These are phyloP conservation scores for Phenacoccus solenopsis DNA, from an alignment of 1,140 invertebrate genomes.

Conservation along the genomic window DNA sequence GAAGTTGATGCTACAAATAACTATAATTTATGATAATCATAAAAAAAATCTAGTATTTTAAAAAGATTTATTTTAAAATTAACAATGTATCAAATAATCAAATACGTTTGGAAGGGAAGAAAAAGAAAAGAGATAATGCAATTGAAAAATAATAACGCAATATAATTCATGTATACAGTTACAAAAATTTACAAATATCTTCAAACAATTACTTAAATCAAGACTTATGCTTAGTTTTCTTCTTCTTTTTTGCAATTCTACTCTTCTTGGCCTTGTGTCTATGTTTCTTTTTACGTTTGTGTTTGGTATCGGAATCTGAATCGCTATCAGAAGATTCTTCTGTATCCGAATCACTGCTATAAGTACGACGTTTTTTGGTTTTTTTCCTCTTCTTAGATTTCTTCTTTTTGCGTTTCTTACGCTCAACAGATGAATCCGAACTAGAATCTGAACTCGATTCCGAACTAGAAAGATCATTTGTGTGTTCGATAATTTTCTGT, in stretches of 20 bases:
- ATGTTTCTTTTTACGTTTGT: constrained; percentile 26
- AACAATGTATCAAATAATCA: too few relatives aligned
- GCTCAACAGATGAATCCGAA: constrained; percentile 18
- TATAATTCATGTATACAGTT: too few relatives aligned
- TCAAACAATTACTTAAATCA: too few relatives aligned
- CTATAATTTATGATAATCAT: too few relatives aligned
- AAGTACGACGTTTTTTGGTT: constrained; percentile 20
- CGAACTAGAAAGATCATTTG: constrained; percentile 21
- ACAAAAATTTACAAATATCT: too few relatives aligned
- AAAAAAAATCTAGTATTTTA: too few relatives aligned
- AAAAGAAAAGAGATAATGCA: too few relatives aligned
- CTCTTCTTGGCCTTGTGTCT: constrained; percentile 26
- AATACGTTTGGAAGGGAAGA: too few relatives aligned
- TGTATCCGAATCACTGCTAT: constrained; percentile 13
- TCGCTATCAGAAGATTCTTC: constrained; percentile 20
- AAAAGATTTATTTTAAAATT: too few relatives aligned
- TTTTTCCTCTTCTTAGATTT: constrained; percentile 22
- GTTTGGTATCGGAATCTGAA: constrained; percentile 22
- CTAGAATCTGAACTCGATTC: constrained; percentile 24
- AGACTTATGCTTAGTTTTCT: constrained; percentile 26
- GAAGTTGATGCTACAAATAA: too few relatives aligned
- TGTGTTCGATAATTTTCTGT: constrained; percentile 25
- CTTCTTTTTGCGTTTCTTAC: constrained; percentile 22
- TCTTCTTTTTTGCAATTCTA: constrained; percentile 26
- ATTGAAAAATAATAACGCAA: too few relatives aligned